Evolutionary conservation across 30 jellyfish, hydroid and myxozoan species (phyloP), one percentile per base, ranked within the genome.

Genomic region (Aurelia aurita): DNA sequence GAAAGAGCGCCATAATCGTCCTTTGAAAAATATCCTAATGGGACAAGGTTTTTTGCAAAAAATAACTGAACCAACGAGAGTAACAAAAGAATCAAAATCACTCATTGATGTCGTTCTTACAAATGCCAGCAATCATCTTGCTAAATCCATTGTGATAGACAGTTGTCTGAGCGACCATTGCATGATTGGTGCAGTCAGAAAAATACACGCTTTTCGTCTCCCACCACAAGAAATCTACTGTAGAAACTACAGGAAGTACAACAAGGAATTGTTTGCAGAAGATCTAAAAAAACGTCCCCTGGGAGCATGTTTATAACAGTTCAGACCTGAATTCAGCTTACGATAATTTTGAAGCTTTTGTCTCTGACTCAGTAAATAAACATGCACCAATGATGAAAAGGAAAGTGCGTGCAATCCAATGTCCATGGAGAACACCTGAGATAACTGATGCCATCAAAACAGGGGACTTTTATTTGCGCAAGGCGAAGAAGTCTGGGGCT

Each of bases 171-270:
- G 77, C 18, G 74, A 76, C 77, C 80, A 76, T 64, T 55, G 77
- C 77, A 76, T 76, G 81, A 76, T 76, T 76, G 80, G 88, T 22
- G 77, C 88, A 76, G 43, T 76, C 77, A 76, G 88, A 76, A 76
- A 76, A 20, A 76, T 58, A 82, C 76, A 54, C 88, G 55, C 32
- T 58, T 58, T 76, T 28, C 76, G 59, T 76, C 77, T 76, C 62
- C 76, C 76, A 20, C 88, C 88, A 53, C 81, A 21, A 23, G 77
- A 53, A 76, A 76, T 76, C 76, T 20, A 9, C 21, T 58, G 88
- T 34, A 76, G 88, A 76, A 76, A 76, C 44, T 54, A 76, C 81
- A 76, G 28, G 25, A 53, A 76, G 29, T 76, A 53, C 65, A 20
- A 55, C 63, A 76, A 76, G 77, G 88, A 23, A 76, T 14, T 53